A percentile compares a stretch with the other conserved stretches of the same genome.
Evolutionary conservation across 2,113 vertebrate genomes (phyloP).

Genomic region (Phyllostomus discolor): DNA sequence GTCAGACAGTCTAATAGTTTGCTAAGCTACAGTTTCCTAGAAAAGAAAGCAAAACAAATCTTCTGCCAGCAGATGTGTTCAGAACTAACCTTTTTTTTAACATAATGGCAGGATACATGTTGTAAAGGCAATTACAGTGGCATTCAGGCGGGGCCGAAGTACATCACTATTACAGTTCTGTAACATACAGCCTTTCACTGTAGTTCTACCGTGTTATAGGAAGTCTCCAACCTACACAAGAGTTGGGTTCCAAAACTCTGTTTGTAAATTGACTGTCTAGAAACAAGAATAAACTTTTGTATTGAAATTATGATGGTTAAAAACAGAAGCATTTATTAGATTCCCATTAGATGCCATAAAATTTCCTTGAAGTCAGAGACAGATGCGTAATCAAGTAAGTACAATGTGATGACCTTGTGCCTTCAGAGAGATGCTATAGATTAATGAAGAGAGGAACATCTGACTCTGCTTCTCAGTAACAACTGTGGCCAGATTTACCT

Average conservation of each 20-base stretch:
- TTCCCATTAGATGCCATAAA: neutral
- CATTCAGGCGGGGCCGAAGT: constrained; percentile 60
- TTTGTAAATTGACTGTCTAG: constrained; percentile 1
- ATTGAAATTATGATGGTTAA: neutral
- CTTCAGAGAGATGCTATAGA: neutral
- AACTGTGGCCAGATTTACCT: neutral
- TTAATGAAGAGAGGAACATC: accelerated
- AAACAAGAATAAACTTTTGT: neutral
- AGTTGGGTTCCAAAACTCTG: neutral
- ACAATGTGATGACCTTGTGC: neutral
- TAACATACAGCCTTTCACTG: constrained; percentile 45
- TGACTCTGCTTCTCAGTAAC: neutral
- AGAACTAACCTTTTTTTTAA: neutral
- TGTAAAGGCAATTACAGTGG: constrained; percentile 67
- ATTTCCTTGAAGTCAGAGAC: neutral
- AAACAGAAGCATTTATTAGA: neutral
- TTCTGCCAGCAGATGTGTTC: constrained; percentile 57
- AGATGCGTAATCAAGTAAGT: neutral
- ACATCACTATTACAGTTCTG: constrained; percentile 29
- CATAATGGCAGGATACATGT: constrained; percentile 6
- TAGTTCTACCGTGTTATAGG: neutral
- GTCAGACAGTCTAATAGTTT: constrained; percentile 46
- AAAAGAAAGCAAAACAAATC: constrained; percentile 64
- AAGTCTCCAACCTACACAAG: constrained; percentile 24
- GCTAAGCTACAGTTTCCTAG: constrained; percentile 68